phyloP scores from a whole-genome alignment of 2,888 invertebrate species.

The Drosophila yooni region DNA sequence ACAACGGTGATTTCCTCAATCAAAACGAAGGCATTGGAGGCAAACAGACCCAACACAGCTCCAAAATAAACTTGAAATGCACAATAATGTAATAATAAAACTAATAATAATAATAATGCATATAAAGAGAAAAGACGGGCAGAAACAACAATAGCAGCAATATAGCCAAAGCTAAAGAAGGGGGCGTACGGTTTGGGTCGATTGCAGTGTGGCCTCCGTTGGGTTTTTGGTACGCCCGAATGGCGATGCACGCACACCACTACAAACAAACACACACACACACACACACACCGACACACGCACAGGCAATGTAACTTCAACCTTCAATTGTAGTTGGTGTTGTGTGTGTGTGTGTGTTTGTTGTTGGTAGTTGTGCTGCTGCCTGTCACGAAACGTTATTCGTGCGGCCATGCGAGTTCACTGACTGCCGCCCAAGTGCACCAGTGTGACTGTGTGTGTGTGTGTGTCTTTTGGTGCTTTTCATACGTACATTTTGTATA shows the following conservation, averaged over 20 bases:
- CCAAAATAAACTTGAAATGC: conserved; percentile 46
- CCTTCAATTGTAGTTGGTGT: conserved; percentile 74
- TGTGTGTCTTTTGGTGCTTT: conserved; percentile 69
- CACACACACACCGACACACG: conserved; percentile 38
- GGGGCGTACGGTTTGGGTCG: conserved; percentile 54
- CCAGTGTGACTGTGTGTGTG: conserved; percentile 27
- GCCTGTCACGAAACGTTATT: conserved; percentile 81
- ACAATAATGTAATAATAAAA: conserved; percentile 59
- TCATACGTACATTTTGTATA: conserved; percentile 58
- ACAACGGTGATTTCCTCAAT: conserved; percentile 74
- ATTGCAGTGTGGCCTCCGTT: conserved; percentile 78
- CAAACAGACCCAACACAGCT: conserved; percentile 13
- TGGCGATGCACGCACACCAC: conserved; percentile 76
- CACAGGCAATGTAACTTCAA: conserved; percentile 71
- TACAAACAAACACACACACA: conserved; percentile 38
- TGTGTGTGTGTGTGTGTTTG: conserved; percentile 28
- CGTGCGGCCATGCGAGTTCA: conserved; percentile 82
- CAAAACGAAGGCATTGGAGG: conserved; percentile 76
- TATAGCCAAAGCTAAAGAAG: conserved; percentile 6
- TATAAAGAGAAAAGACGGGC: conserved; percentile 52
- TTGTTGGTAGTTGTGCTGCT: conserved; percentile 49
- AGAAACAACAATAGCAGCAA: conserved; percentile 16
- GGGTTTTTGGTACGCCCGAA: conserved; percentile 78
- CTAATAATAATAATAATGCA: conserved; percentile 54
- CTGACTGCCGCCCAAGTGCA: conserved; percentile 75